Evolutionary conservation across 2,113 vertebrate species (phyloP).

Genomic region (Aspidoscelis tigris): DNA sequence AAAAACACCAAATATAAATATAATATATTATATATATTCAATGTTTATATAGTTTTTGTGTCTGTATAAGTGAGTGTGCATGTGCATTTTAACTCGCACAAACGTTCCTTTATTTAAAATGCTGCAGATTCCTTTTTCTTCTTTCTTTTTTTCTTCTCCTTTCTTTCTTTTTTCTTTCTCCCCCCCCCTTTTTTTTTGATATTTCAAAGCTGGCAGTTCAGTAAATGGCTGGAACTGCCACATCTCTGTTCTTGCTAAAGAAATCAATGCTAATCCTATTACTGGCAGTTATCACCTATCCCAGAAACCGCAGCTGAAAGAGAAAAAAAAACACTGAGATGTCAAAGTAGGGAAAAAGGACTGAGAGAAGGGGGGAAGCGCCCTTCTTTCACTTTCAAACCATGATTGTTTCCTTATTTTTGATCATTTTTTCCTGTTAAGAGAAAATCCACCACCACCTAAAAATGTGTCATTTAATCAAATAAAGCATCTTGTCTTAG

Average conservation of each 20-base stretch:
- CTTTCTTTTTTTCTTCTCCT: conserved; percentile 85
- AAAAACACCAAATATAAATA: conserved; percentile 69
- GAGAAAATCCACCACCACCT: conserved; percentile 63
- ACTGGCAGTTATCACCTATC: conserved; percentile 99
- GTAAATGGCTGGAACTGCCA: conserved; percentile 99
- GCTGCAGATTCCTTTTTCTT: conserved; percentile 93
- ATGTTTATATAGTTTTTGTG: conserved; percentile 2
- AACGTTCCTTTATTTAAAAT: conserved; percentile 93
- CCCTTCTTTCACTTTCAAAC: conserved; percentile 99
- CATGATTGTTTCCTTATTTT: conserved; percentile 84
- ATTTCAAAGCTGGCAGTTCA: conserved; percentile 99
- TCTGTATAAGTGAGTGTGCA: conserved; percentile 8
- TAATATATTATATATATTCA: neutral
- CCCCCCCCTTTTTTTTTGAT: conserved; percentile 89
- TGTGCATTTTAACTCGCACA: conserved; percentile 80
- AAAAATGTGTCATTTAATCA: conserved; percentile 80
- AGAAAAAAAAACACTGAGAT: conserved; percentile 88
- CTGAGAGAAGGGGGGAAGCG: conserved; percentile 72
- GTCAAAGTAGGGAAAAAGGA: conserved; percentile 90
- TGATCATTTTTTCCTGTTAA: conserved; percentile 93
- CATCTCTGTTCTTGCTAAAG: conserved; percentile 99
- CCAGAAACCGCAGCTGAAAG: conserved; percentile 96
- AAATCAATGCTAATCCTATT: conserved; percentile 99
- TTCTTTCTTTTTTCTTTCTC: conserved; percentile 81
- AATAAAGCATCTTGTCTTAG: conserved; percentile 74